These are phyloP conservation scores for Drosophila putrida DNA, from an alignment of 2,888 invertebrate species.

Conservation along the genomic window DNA sequence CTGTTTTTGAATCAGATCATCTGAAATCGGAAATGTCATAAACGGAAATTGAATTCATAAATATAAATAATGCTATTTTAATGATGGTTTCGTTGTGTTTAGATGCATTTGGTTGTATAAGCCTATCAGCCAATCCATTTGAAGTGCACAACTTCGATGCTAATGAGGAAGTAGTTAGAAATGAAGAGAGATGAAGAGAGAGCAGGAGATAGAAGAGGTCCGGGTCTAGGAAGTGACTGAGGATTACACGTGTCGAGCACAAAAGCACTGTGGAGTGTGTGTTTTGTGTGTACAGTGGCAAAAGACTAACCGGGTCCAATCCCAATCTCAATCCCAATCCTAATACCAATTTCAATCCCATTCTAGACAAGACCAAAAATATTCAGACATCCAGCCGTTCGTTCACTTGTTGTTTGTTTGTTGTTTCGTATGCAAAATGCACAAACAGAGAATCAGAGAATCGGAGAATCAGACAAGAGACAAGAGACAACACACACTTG, in stretches of 20 bases:
- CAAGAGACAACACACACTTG: conserved; percentile 39
- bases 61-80: conserved; percentile 7
- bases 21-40: not conserved
- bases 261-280: conserved; percentile 45
- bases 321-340: not conserved
- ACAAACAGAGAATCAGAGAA: conserved; percentile 37
- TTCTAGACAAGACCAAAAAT: conserved; percentile 2
- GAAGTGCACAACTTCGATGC: conserved; percentile 44
- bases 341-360: not conserved
- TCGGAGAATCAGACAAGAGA: conserved; percentile 1
- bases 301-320: conserved; percentile 55
- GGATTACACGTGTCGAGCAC: conserved; percentile 71
- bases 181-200: not conserved
- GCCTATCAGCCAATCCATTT: conserved; percentile 49
- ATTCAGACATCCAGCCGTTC: conserved; percentile 36
- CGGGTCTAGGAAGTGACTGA: conserved; percentile 57
- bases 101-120: conserved; percentile 35
- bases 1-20: not conserved
- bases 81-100: conserved; percentile 10
- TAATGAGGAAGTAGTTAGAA: conserved; percentile 61
- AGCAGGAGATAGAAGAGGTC: conserved; percentile 26
- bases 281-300: conserved; percentile 32
- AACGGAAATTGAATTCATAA: conserved; percentile 21
- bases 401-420: conserved; percentile 75
- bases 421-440: conserved; percentile 72